Evolutionary conservation across 2,113 vertebrate genomes (phyloP).

Genomic region (Psophia crepitans): DNA sequence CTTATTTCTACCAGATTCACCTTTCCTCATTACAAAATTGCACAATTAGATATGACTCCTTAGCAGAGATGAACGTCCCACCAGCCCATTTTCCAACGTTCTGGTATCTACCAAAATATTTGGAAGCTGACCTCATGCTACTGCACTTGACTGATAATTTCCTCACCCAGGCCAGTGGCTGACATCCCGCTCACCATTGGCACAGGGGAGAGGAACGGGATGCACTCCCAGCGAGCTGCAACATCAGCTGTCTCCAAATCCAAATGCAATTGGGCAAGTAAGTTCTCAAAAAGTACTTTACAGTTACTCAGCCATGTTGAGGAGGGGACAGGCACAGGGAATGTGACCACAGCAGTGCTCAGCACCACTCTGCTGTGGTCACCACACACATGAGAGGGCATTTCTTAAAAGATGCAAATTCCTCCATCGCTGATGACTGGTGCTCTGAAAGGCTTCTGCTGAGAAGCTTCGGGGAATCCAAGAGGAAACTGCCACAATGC

Average conservation of each 20-base stretch:
- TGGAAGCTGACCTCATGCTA: fast-evolving
- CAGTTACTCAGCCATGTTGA: background rate
- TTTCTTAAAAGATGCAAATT: constrained; percentile 6
- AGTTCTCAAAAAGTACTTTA: background rate
- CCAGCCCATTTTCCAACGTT: background rate
- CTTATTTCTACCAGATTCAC: background rate
- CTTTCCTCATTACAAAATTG: background rate
- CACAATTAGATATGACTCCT: background rate
- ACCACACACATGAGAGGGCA: background rate
- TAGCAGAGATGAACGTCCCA: background rate
- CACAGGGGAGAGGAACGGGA: background rate
- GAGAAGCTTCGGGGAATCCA: background rate
- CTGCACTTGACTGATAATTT: background rate
- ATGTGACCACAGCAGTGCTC: background rate
- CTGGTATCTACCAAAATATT: background rate
- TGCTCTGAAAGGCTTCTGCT: background rate
- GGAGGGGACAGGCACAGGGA: background rate
- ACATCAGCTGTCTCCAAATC: background rate
- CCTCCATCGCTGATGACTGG: background rate
- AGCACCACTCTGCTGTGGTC: background rate
- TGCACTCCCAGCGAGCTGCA: background rate
- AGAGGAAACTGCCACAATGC: background rate
- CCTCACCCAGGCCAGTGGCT: background rate
- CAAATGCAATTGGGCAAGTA: background rate
- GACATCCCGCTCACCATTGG: background rate